Percentiles rank a stretch among this genome's conserved stretches.
Conservation (phyloP, 2,113 vertebrate species). For the Psephotus haematonotus region DNA sequence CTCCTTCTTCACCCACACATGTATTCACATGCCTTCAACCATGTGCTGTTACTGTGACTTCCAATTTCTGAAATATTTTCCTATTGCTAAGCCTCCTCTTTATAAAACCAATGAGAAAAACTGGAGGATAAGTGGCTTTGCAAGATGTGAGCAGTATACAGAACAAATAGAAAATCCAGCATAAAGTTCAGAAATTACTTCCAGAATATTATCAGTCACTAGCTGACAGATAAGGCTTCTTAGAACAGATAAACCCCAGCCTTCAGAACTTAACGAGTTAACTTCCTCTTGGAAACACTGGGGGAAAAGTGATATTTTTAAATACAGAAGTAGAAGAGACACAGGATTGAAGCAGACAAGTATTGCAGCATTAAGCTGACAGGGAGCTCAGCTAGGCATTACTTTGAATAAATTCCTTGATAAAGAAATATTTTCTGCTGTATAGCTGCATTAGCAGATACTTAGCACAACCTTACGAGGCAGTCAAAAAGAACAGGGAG, state of each 20-base stretch:
- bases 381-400: not conserved
- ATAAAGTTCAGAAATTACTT: not conserved
- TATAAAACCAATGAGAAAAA: not conserved
- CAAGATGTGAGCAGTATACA: not conserved
- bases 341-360: not conserved
- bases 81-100: not conserved
- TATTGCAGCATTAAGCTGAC: not conserved
- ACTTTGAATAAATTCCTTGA: not conserved
- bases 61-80: not conserved
- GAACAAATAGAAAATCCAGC: not conserved
- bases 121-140: not conserved
- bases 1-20: not conserved
- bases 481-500: not conserved
- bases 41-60: not conserved
- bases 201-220: not conserved
- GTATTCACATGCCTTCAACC: not conserved
- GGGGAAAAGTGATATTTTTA: not conserved
- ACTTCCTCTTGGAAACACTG: not conserved
- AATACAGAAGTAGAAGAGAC: not conserved
- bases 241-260: not conserved
- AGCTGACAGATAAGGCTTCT: not conserved
- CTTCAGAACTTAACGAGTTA: not conserved
- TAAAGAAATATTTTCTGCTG: not conserved
- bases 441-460: not conserved
- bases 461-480: not conserved